Base-by-base conservation (phyloP, 2,888 invertebrate species). In the Herminia tarsipennalis region DNA sequence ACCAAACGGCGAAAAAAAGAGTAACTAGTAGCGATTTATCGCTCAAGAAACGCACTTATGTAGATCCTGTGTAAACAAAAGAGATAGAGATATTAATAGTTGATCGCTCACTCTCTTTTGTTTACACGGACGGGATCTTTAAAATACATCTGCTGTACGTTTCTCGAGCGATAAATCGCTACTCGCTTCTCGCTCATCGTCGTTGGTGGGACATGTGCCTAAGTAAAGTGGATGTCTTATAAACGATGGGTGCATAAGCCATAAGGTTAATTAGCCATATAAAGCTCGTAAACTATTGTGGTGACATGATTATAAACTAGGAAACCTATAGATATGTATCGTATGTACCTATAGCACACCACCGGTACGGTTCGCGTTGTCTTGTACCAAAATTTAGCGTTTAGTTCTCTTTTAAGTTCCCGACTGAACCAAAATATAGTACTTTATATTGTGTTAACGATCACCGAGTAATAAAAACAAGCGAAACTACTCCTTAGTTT, bases 351-450 rank as follows among this genome's bases (percentile, higher is more conserved):
- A 59, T 48, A 68, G 62, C 69, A 64, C 66, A 69, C 70, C 61
- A 69, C 64, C 55, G 71, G 76, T 75, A 75, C 78, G 68, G 67
- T 74, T 72, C 65, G 69, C 72, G 77, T 78, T 80, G 75, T 77
- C 69, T 73, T 78, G 81, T 88, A 90, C 88, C 89, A 89, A 87
- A 86, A 84, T 76, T 59, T 87, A 88, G 87, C 74, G 60, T 83
- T 82, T 88, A 88, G 82, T 86, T 41, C 60, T 87, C n/a, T 78
- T 81, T 87, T 91, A 91, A 89, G 90, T 91, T 90, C 81, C 89
- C 81, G 90, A 91, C 90, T 91, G 90, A 91, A 89, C 90, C 89
- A 91, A 91, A 91, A 84, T 78, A 81, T 86, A 88, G 87, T 83
- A 84, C 74, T 81, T 81, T 83, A 76, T 83, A 76, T 83, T 83